Evolutionary conservation across 2,113 vertebrate genomes (phyloP), one percentile per base, ranked within the genome.

Genomic region (Sylvia atricapilla): DNA sequence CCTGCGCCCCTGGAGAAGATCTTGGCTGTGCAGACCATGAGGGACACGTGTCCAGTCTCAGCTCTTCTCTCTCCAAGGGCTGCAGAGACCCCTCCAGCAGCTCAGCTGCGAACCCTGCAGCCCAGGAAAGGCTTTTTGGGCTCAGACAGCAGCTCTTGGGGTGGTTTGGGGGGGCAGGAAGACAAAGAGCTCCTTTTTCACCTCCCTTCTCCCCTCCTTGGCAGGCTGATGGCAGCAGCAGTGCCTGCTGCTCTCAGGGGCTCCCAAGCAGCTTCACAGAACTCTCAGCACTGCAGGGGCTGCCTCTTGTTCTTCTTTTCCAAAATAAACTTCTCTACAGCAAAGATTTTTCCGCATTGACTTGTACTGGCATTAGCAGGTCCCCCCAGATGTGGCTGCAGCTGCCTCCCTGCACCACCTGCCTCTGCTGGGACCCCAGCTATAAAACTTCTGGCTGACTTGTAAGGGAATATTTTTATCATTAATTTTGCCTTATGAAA

Each of bases 21-120:
- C 39, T 64, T 0, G 0, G 59, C 60, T 0, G 0, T 13, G 24
- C 46, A 20, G 49, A 43, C 25, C 50, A 7, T 1, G 7, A 53
- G 17, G 86, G 55, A 46, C 46, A 12, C 4, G 0, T 14, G 59
- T 31, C 47, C 4, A 9, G 7, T 1, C 46, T n/a, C 17, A 13
- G 28, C 47, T 46, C 27, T 52, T 28, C 64, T n/a, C 53, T 37
- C 53, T 20, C 53, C 53, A 0, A 24, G 46, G 28, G 5, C 11
- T 37, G 37, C 37, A 37, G 37, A 37, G 37, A 10, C 37, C 37
- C 9, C 20, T 37, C 33, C 27, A 68, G 17, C 43, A 63, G 4
- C 37, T 37, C 69, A 67, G 50, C 58, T 62, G 46, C 56, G 37
- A 46, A 15, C 30, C 79, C 52, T 3, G 4, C 14, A 27, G 2